Base-by-base conservation (phyloP, 2,888 invertebrate genomes). In the Pseudococcus longispinus region DNA sequence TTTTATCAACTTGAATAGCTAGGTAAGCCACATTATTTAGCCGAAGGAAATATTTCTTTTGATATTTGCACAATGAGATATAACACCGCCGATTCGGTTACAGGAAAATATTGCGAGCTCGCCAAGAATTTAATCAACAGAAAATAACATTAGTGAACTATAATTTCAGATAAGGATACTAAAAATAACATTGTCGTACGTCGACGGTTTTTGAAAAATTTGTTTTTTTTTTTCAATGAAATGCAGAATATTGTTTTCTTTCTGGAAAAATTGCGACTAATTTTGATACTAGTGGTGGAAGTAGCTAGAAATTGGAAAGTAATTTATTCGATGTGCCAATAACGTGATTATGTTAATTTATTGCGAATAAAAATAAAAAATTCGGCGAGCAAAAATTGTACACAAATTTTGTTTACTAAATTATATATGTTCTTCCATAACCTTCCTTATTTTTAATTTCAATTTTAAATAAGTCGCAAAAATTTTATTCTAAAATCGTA, bases 61-160 rank as follows among this genome's bases (percentile, higher is more conserved):
- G 11, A 60, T 60, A 60, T 60, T 60, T 20, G 60, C 23, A 23
- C 60, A 60, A 23, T 60, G 60, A 8, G 60, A 60, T 60, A 11
- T 60, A 23, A 60, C 9, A 60, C 60, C 55, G 55, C 20, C 60
- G 60, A 60, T 60, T 60, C 60, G 60, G 23, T 60, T 70, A 29
- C 70, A 32, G 70, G 29, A 29, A 70, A 70, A 70, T 29, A 70
- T 29, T 15, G 29, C 70, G 29, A 6, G 70, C 18, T 70, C 32
- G 70, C 70, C 70, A 70, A 70, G 70, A 70, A 70, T 70, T 70
- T 70, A 70, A 70, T 70, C 70, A 29, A 70, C 70, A 70, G 32
- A 70, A 65, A 8, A 26, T 26, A 65, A 26, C 26, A 65, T 26
- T 60, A 13, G 26, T 65, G 11, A 65, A 65, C 65, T 65, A 65